phyloP scores from a whole-genome alignment of 2,888 invertebrate species.

The Augiades crinisus region DNA sequence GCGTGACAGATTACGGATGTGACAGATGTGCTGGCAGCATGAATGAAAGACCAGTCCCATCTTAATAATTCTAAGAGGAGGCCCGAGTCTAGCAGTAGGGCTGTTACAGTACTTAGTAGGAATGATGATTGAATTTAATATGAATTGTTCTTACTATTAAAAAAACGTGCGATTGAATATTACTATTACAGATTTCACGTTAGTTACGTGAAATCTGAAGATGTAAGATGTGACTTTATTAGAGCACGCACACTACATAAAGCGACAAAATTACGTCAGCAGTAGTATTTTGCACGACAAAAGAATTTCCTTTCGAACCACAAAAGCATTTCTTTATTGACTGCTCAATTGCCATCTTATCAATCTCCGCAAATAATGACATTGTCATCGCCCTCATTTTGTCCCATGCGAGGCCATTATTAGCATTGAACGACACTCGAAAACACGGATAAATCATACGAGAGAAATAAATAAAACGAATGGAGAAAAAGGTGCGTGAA shows the following conservation, averaged over 20 bases:
- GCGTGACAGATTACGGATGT: no score
- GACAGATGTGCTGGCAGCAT: no score
- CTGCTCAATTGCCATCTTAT: slow-evolving; percentile 17
- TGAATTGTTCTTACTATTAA: no score
- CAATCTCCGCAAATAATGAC: slow-evolving; percentile 24
- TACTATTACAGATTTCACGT: no score
- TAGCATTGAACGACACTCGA: slow-evolving; percentile 25
- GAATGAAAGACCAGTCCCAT: no score
- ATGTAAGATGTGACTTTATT: no score
- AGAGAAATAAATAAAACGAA: slow-evolving; percentile 24
- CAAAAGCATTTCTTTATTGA: slow-evolving; percentile 1
- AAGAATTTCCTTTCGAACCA: not conserved
- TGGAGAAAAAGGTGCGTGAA: slow-evolving; percentile 24
- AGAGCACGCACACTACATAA: not conserved
- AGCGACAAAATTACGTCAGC: not conserved
- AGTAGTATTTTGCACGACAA: not conserved
- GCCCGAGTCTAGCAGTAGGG: no score
- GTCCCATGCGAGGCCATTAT: slow-evolving; percentile 22
- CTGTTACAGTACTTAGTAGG: no score
- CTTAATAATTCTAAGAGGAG: no score
- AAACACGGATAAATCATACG: slow-evolving; percentile 25
- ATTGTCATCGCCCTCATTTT: slow-evolving; percentile 19
- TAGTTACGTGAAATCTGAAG: no score
- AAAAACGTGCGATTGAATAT: no score
- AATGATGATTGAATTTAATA: no score